A percentile compares a stretch with the other conserved stretches of the same genome.
These are phyloP conservation scores for Ploceus nigricollis DNA, from an alignment of 2,113 vertebrate genomes.

Conservation along the genomic window DNA sequence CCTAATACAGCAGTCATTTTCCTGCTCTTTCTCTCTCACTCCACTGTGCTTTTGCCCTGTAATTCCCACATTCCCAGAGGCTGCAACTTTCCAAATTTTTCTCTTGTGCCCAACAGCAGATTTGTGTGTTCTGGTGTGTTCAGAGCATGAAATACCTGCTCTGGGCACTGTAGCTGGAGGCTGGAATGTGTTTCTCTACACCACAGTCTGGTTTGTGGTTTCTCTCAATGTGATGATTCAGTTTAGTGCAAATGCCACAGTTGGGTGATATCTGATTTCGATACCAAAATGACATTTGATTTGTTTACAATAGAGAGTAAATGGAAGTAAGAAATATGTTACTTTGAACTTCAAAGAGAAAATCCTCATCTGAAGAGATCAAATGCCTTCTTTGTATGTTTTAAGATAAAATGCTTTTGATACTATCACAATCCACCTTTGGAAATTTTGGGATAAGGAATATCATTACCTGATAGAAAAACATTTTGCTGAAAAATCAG, in stretches of 20 bases:
- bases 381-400: not conserved
- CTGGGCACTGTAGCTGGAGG: not conserved
- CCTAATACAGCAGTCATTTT: accelerated
- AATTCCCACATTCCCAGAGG: not conserved
- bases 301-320: not conserved
- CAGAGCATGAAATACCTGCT: not conserved
- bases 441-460: not conserved
- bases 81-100: not conserved
- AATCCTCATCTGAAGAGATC: not conserved
- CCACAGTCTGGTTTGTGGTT: not conserved
- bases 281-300: not conserved
- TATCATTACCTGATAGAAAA: not conserved
- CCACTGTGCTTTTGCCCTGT: not conserved
- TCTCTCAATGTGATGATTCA: not conserved
- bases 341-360: not conserved
- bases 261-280: not conserved
- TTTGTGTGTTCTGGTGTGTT: not conserved
- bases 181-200: not conserved
- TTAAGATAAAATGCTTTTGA: not conserved
- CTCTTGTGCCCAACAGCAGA: accelerated
- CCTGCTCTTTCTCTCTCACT: not conserved
- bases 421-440: not conserved
- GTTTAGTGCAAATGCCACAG: not conserved
- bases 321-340: not conserved
- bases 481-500: not conserved